Evolutionary conservation across 2,113 vertebrate species (phyloP).

Genomic region (Vulpes lagopus): DNA sequence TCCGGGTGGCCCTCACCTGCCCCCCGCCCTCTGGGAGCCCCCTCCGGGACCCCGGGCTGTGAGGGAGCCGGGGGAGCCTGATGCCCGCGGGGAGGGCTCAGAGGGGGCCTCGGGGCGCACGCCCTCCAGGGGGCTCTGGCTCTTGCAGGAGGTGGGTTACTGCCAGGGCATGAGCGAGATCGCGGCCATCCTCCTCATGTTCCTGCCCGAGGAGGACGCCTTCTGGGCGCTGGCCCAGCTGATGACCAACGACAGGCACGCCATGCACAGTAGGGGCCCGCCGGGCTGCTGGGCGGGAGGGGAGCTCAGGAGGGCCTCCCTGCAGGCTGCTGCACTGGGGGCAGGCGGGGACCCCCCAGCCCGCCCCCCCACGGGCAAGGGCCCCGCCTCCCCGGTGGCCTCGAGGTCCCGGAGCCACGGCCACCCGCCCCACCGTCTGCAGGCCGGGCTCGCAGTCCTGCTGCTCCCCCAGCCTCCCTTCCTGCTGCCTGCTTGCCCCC

Average conservation of each 20-base stretch:
- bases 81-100: rapidly evolving
- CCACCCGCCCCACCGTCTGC: neutral
- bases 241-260: conserved; percentile 89
- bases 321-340: neutral
- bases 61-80: too few relatives aligned
- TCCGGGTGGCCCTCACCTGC: too few relatives aligned
- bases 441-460: neutral
- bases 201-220: conserved; percentile 94
- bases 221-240: conserved; percentile 95
- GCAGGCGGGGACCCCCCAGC: neutral
- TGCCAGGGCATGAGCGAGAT: conserved; percentile 96
- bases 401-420: neutral
- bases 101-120: neutral
- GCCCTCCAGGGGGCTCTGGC: neutral
- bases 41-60: too few relatives aligned
- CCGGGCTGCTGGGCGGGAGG: rapidly evolving
- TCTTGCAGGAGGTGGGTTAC: conserved; percentile 95
- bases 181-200: conserved; percentile 93
- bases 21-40: too few relatives aligned
- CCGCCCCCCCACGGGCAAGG: neutral
- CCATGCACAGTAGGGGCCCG: conserved; percentile 92
- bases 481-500: neutral
- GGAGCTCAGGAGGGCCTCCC: neutral
- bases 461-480: too few relatives aligned
- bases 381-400: rapidly evolving